Evolutionary conservation across 2,888 invertebrate species (phyloP), one percentile per base, ranked within the genome.

Genomic region (Norana najaformis): DNA sequence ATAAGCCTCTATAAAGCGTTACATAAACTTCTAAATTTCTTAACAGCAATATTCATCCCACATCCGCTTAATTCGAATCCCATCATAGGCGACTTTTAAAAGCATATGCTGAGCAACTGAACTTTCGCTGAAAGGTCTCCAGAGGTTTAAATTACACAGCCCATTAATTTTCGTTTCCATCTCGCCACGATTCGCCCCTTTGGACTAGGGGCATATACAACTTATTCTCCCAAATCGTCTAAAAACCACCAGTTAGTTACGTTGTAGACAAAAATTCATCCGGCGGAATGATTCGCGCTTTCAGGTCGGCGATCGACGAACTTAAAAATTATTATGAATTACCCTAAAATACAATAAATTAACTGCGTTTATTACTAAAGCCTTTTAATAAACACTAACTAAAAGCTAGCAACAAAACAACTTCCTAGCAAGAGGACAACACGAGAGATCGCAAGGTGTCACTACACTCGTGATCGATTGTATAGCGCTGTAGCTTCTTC

Each of bases 381-480:
- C 5, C 53, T 23, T 30, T 30, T 16, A 69, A n/a, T 69, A 69
- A 30, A n/a, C n/a, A 69, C 5, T 30, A 69, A 69, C 69, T 69
- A n/a, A 69, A 69, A 69, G 69, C 69, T 69, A 69, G 69, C 69
- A 41, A 69, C 47, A 47, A 82, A 35, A 85, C 85, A 85, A 85
- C 85, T 85, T 85, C 85, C 85, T 85, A 85, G 85, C 69, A 69
- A 69, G 53, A 53, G 4, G 83, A 83, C 83, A 83, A 36, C 85
- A 85, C 8, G 5, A 35, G 35, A 36, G 36, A 37, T 36, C 85
- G 85, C 37, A 35, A 85, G 85, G 37, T 85, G 85, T 85, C 85
- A 85, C 85, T 37, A 85, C 11, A 18, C 36, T 36, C 85, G 5
- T 23, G 35, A 85, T 85, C 11, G 11, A n/a, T 69, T 69, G 11